These are phyloP conservation scores for Chrysolina haemoptera DNA, from an alignment of 2,888 invertebrate genomes.

Conservation along the genomic window DNA sequence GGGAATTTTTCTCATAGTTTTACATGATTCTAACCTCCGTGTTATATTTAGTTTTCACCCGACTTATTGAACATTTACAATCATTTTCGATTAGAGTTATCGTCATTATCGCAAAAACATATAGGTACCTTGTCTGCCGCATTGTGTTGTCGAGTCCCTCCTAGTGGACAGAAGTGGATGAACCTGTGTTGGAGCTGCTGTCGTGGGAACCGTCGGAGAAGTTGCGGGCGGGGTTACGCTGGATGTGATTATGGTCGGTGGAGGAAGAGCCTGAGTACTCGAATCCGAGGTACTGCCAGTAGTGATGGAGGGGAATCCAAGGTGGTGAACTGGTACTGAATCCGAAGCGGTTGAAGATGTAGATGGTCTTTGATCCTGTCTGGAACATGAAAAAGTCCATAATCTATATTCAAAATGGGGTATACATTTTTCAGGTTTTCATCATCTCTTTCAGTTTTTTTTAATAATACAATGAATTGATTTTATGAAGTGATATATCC, in stretches of 20 bases:
- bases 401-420: too few relatives aligned
- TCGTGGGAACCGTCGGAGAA: conserved; percentile 78
- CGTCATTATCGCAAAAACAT: neutral
- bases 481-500: too few relatives aligned
- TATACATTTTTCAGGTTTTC: too few relatives aligned
- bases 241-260: conserved; percentile 87
- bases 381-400: neutral
- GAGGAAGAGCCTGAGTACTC: conserved; percentile 76
- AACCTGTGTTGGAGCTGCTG: conserved; percentile 70
- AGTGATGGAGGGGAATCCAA: conserved; percentile 45
- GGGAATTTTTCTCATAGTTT: too few relatives aligned
- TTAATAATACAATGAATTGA: too few relatives aligned
- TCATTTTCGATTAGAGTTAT: too few relatives aligned
- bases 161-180: conserved; percentile 74
- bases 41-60: too few relatives aligned
- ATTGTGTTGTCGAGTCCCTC: conserved; percentile 89
- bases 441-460: too few relatives aligned
- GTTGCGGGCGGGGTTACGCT: conserved; percentile 88
- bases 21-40: too few relatives aligned
- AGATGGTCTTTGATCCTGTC: conserved; percentile 79
- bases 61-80: too few relatives aligned
- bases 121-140: conserved; percentile 75
- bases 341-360: conserved; percentile 83
- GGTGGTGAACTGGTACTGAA: conserved; percentile 72
- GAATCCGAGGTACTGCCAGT: conserved; percentile 69